phyloP scores from a whole-genome alignment of 2,113 vertebrate genomes.

The Lasiurus cinereus region DNA sequence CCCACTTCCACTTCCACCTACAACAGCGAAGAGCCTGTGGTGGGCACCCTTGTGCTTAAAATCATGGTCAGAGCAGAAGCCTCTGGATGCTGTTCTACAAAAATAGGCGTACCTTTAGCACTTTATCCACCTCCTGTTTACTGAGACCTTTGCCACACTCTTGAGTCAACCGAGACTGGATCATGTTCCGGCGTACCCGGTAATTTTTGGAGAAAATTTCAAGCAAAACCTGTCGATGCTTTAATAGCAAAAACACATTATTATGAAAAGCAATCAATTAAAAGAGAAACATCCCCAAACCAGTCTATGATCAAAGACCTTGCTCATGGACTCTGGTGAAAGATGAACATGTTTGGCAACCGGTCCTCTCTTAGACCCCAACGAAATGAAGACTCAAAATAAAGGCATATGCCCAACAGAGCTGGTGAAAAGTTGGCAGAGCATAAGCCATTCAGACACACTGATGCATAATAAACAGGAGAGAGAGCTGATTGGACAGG shows the following conservation, averaged over 20 bases:
- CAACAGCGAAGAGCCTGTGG: background rate
- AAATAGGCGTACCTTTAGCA: constrained; percentile 91
- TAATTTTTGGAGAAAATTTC: constrained; percentile 96
- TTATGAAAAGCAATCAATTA: background rate
- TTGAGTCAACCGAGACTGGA: constrained; percentile 92
- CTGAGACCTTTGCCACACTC: constrained; percentile 93
- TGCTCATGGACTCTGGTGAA: background rate
- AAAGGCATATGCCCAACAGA: background rate
- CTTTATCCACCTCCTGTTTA: constrained; percentile 95
- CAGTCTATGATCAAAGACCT: background rate
- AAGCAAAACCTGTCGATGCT: constrained; percentile 96
- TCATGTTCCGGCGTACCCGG: constrained; percentile 91
- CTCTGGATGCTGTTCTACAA: background rate
- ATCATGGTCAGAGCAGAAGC: background rate
- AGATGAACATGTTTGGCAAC: background rate
- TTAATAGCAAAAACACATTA: constrained; percentile 72
- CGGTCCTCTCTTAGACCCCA: background rate
- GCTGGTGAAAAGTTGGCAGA: background rate
- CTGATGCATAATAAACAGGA: background rate
- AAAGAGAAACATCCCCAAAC: background rate
- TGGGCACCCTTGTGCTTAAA: no score
- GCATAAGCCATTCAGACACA: background rate
- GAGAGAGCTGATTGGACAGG: background rate
- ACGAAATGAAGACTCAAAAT: background rate
- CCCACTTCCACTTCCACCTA: background rate